phyloP scores from a whole-genome alignment of 2,888 invertebrate species.

The Punctoribates punctum region DNA sequence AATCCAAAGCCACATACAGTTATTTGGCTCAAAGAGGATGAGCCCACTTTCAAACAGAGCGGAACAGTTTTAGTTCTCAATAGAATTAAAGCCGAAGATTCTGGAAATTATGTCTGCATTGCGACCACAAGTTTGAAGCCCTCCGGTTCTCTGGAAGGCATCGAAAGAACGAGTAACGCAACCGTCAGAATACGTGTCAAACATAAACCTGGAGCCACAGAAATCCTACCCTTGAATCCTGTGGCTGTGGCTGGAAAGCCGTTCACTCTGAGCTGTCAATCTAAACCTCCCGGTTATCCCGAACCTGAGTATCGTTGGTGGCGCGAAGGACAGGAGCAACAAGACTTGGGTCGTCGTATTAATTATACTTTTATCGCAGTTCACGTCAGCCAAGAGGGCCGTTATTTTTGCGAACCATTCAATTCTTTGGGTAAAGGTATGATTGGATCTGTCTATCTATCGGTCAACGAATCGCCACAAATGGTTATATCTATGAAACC shows the following conservation, averaged over 20 bases:
- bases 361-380: conserved; percentile 81
- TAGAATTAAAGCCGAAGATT: conserved; percentile 74
- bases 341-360: conserved; percentile 70
- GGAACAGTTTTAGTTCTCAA: conserved; percentile 71
- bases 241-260: conserved; percentile 47
- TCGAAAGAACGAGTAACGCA: conserved; percentile 61
- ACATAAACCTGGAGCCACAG: conserved; percentile 49
- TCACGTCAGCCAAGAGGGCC: conserved; percentile 71
- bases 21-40: conserved; percentile 82
- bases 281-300: conserved; percentile 88
- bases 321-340: conserved; percentile 63
- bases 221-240: conserved; percentile 47
- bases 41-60: conserved; percentile 75
- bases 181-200: conserved; percentile 39
- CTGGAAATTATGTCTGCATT: conserved; percentile 82
- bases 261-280: conserved; percentile 74
- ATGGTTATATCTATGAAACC: conserved; percentile 70
- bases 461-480: conserved; percentile 82
- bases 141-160: conserved; percentile 58
- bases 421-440: conserved; percentile 85
- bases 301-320: conserved; percentile 82
- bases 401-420: conserved; percentile 82
- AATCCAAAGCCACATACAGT: conserved; percentile 77
- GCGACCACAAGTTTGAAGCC: conserved; percentile 79
- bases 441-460: conserved; percentile 73